Evolutionary conservation across 2,113 vertebrate genomes (phyloP).

Genomic region (Cinclus mexicanus): DNA sequence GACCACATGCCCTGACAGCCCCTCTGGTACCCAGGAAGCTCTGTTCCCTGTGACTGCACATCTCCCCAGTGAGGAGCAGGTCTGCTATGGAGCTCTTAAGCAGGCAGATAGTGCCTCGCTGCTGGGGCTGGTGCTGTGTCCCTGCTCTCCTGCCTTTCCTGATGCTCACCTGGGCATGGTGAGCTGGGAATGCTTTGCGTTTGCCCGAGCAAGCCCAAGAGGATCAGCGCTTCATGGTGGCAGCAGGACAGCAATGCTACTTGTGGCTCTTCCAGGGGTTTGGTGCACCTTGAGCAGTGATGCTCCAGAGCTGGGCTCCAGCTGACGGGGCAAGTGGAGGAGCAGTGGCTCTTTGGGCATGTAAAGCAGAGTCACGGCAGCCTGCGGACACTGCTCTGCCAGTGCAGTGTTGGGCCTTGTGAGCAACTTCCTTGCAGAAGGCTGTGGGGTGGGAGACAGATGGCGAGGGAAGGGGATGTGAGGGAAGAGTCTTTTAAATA

Average conservation of each 20-base stretch:
- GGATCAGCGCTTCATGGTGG: not conserved
- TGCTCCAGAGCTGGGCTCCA: not conserved
- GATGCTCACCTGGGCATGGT: not conserved
- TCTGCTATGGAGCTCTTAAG: not conserved
- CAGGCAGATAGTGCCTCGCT: rapidly evolving
- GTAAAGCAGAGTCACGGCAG: rapidly evolving
- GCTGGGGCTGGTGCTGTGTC: not conserved
- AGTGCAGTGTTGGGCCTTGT: rapidly evolving
- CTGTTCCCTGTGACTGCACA: not conserved
- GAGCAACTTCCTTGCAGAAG: not conserved
- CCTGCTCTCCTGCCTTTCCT: not conserved
- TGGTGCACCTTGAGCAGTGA: rapidly evolving
- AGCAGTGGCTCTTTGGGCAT: not conserved
- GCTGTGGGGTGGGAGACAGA: not conserved
- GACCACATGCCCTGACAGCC: not conserved
- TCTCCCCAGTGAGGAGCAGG: not conserved
- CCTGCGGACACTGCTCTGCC: not conserved
- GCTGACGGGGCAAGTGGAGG: not conserved
- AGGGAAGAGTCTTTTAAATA: not conserved
- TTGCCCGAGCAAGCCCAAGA: not conserved
- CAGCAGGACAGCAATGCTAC: not conserved
- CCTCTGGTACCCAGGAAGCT: not conserved
- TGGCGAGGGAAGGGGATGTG: not conserved
- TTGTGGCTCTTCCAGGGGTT: not conserved
- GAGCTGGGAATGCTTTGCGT: not conserved